A percentile compares a stretch with the other conserved stretches of the same genome.
These are phyloP conservation scores for Oceanites oceanicus DNA, from an alignment of 2,113 vertebrate species.

Conservation along the genomic window DNA sequence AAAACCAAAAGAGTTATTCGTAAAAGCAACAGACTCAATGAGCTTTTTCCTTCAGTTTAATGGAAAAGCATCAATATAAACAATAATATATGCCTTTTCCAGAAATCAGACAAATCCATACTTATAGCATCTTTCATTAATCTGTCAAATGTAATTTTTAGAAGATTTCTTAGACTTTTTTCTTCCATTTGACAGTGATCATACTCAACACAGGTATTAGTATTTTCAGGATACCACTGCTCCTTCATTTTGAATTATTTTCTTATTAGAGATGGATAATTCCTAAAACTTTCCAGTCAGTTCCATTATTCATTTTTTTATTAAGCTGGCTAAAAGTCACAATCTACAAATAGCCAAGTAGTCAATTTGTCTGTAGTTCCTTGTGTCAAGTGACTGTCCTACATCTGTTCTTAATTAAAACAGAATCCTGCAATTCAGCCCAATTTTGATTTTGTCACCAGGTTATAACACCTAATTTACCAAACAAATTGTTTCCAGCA, in stretches of 20 bases:
- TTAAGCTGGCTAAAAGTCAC: background rate
- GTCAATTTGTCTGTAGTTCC: background rate
- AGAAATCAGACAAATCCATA: background rate
- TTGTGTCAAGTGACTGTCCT: background rate
- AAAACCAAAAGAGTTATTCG: background rate
- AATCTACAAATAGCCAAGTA: background rate
- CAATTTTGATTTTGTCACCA: background rate
- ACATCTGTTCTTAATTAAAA: background rate
- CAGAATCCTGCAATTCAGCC: background rate
- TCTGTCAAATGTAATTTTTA: background rate
- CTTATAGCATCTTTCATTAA: background rate
- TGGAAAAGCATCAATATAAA: background rate
- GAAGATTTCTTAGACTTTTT: background rate
- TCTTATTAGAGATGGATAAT: background rate
- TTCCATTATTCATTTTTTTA: background rate
- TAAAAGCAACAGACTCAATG: background rate
- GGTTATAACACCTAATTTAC: background rate
- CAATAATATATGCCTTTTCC: background rate
- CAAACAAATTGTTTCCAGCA: background rate
- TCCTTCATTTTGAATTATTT: background rate
- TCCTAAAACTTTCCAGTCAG: background rate
- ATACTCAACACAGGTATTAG: background rate
- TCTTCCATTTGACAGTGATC: background rate
- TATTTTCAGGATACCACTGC: background rate
- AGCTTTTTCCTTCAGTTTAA: background rate